Evolutionary conservation across 2,888 invertebrate genomes (phyloP).

Genomic region (Anorthoa munda): DNA sequence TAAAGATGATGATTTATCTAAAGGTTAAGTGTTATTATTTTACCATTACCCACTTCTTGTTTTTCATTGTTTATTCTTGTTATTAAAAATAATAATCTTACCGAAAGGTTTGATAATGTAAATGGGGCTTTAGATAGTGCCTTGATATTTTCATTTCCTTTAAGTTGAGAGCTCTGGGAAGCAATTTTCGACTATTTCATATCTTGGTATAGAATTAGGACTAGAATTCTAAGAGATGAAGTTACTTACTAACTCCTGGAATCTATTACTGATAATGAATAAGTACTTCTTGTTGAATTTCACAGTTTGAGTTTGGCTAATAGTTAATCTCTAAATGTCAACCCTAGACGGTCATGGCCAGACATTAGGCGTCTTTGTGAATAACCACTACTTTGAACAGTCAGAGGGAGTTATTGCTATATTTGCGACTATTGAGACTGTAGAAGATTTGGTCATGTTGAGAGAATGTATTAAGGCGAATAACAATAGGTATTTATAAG

Average conservation of each 20-base stretch:
- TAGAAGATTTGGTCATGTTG: no score
- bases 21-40: conserved; percentile 21
- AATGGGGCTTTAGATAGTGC: conserved; percentile 1
- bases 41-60: conserved; percentile 3
- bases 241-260: background rate
- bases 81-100: conserved; percentile 6
- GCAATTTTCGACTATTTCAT: background rate
- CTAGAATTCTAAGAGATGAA: background rate
- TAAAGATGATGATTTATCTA: conserved; percentile 12
- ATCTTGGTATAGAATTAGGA: background rate
- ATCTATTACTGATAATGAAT: background rate
- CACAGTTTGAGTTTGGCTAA: background rate
- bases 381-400: background rate
- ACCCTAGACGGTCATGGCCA: background rate
- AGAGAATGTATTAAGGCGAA: no score
- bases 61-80: conserved; percentile 20
- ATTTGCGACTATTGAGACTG: no score
- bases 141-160: conserved; percentile 16
- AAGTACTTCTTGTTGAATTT: background rate
- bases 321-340: background rate
- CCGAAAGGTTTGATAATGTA: background rate
- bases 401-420: background rate
- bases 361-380: background rate
- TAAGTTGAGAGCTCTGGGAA: background rate
- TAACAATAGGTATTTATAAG: no score